Base-by-base conservation (phyloP, 2,797 vertebrate species). In the Darevskia nairensis region DNA sequence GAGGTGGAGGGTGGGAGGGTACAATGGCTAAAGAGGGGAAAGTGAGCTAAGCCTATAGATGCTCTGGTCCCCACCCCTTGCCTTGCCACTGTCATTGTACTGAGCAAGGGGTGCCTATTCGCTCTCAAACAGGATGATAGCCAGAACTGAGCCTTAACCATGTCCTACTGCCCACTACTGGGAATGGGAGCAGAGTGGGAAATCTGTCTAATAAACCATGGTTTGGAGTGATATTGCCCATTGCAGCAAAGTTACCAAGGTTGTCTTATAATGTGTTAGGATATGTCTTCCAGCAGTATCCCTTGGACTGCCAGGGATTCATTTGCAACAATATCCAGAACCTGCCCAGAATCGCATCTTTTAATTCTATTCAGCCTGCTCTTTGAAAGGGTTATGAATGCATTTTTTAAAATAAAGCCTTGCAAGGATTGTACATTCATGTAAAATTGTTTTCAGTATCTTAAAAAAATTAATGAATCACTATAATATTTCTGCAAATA, bases 401-500 rank as follows among this genome's bases (percentile, higher is more conserved):
- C 11, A 46, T 68, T 69, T 1, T 78, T 35, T 46, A 0, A 50
- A 46, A 68, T 17, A 11, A 25, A 23, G 17, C 19, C 32, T 86
- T 80, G 25, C 66, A 86, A 55, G 46, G 29, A 23, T 80, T 29
- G 59, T 59, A 21, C 8, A 8, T 23, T 41, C 4, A 59, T 15
- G 27, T 41, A 39, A 21, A 86, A 69, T 55, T 39, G 25, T 59
- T 79, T 35, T 11, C 68, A 71, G 23, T 72, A 59, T 55, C 4
- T 80, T 35, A 80, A 8, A 35, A 86, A 59, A 72, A 39, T 29
- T 59, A 59, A 72, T n/a, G 64, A 41, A 76, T 61, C 35, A 29
- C 25, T 85, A 1, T 76, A 75, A 61, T 55, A 85, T 85, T 46
- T 23, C 88, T 89, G 44, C 39, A 85, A 86, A 39, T 32, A 71